Base-by-base conservation (phyloP, 2,888 invertebrate genomes). In the Meghimatium bilineatum region DNA sequence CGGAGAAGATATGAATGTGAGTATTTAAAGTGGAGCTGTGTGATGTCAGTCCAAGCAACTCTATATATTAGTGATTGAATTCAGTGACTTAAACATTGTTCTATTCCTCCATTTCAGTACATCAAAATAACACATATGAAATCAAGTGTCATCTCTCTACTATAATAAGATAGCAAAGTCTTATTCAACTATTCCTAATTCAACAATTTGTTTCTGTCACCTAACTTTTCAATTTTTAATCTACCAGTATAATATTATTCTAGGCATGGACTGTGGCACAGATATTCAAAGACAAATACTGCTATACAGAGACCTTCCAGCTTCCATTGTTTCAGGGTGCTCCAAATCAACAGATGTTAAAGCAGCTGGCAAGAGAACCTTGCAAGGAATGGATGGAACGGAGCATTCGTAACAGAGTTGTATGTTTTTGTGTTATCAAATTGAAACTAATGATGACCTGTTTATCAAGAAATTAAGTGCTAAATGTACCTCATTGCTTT, bases 211-310 rank as follows among this genome's bases (percentile, higher is more conserved):
- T 38, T 26, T 5, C 10, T 10, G 23, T 2, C 38, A 0, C 38
- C 26, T n/a, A 8, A 71, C 71, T 23, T 12, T 12, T 1, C 56
- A 6, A 14, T 23, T 17, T 56, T 17, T 20, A 2, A 14, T 38
- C 8, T 52, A 20, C 34, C 34, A 17, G 2, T 32, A 10, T 60
- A 1, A 44, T 26, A 8, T 36, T 36, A 63, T 82, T 85, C 20
- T 86, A 92, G 92, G 93, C 92, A 0, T 93, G 93, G 93, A 92
- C 93, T 75, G 92, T 90, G 23, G 89, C 92, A 3, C 92, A 90
- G 85, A 88, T 93, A 60, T 93, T 93, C 87, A 90, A 89, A 71
- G 91, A 92, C 85, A 90, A 91, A 72, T 93, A 92, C 82, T 90
- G 90, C 76, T 86, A 89, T 86, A 92, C 92, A 14, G 87, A 89